Conservation (phyloP, 2,113 vertebrate species). For the Gobius niger region DNA sequence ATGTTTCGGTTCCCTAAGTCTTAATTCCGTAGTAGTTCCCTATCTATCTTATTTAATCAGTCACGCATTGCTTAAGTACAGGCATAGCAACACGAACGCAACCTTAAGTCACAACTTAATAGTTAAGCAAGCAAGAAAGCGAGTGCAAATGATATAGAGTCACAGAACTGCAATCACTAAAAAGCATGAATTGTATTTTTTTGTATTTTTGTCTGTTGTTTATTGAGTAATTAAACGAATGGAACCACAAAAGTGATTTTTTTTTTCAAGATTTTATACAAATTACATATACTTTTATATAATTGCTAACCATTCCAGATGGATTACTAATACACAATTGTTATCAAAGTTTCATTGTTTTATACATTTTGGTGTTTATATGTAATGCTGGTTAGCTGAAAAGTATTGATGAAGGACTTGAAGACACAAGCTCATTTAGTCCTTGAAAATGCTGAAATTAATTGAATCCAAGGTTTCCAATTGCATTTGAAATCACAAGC, state of each 20-base stretch:
- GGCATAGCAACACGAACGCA: conserved; percentile 60
- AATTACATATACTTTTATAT: conserved; percentile 2
- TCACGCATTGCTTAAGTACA: conserved; percentile 57
- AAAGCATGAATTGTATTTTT: conserved; percentile 42
- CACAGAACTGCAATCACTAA: conserved; percentile 67
- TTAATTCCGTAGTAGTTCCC: conserved; percentile 30
- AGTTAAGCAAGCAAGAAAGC: conserved; percentile 69
- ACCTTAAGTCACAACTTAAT: conserved; percentile 64
- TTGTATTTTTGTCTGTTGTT: conserved; percentile 24
- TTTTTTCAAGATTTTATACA: conserved; percentile 42
- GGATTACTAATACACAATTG: neutral
- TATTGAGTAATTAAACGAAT: conserved; percentile 28
- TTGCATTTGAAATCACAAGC: conserved; percentile 31
- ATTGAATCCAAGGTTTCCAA: conserved; percentile 18
- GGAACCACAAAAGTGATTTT: conserved; percentile 16
- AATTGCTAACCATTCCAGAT: neutral
- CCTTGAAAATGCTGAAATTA: conserved; percentile 36
- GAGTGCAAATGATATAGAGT: conserved; percentile 71
- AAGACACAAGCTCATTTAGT: conserved; percentile 27
- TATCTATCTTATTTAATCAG: conserved; percentile 19
- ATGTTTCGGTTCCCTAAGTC: conserved; percentile 53
- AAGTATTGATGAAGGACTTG: conserved; percentile 24
- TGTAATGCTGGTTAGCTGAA: conserved; percentile 1
- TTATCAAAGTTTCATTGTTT: neutral
- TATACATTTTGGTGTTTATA: neutral